phyloP scores from a whole-genome alignment of 2,113 vertebrate genomes.

The Misgurnus anguillicaudatus region DNA sequence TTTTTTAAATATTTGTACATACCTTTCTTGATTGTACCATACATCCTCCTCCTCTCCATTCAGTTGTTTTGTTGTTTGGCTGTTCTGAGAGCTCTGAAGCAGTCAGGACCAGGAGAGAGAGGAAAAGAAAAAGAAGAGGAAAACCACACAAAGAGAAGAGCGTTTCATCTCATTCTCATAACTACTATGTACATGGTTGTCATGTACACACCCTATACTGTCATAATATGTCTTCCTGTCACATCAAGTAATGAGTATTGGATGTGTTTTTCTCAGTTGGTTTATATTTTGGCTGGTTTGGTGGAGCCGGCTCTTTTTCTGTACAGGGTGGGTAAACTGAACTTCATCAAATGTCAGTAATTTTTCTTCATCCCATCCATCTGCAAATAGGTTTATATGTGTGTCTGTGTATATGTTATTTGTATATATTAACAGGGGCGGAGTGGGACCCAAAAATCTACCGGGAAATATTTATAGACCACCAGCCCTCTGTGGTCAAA shows the following conservation, averaged over 20 bases:
- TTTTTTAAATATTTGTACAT: too few relatives aligned
- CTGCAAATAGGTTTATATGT: too few relatives aligned
- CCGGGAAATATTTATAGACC: too few relatives aligned
- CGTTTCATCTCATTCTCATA: background rate
- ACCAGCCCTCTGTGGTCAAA: too few relatives aligned
- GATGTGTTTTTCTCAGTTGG: background rate
- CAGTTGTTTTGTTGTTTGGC: too few relatives aligned
- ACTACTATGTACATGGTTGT: background rate
- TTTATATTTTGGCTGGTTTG: background rate
- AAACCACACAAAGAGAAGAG: constrained; percentile 1
- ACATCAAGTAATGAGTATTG: too few relatives aligned
- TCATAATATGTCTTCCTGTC: background rate
- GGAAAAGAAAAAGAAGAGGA: background rate
- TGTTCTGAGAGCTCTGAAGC: too few relatives aligned
- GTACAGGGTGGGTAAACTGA: background rate
- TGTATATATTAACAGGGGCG: too few relatives aligned
- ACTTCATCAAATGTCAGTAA: background rate
- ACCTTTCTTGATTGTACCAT: too few relatives aligned
- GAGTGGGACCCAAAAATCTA: too few relatives aligned
- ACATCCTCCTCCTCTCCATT: background rate
- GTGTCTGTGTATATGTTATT: too few relatives aligned
- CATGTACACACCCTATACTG: background rate
- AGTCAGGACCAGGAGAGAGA: constrained; percentile 9
- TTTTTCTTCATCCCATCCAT: background rate
- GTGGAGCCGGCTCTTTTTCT: background rate